Evolutionary conservation across 1,140 invertebrate genomes (phyloP), one percentile per base, ranked within the genome.

Genomic region (Lepidurus couesii): DNA sequence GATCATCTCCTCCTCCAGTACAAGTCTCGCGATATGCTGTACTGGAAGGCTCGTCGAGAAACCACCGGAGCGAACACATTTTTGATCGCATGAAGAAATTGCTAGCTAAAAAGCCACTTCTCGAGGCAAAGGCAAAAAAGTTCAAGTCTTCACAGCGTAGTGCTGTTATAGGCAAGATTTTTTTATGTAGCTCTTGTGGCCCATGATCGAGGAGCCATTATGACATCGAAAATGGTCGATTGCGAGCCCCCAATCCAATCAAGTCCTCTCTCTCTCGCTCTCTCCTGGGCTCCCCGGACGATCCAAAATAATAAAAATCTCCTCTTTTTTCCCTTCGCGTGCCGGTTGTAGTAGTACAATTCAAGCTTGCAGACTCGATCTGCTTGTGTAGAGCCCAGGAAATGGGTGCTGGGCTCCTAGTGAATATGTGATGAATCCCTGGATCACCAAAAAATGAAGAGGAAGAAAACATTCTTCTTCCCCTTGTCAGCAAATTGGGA

Each of bases 1-100:
- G 53, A 65, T 65, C 53, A 65, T 65, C 53, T 65, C 53, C 13
- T 65, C 6, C 53, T 65, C 53, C 53, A 65, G 53, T 65, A 16
- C 9, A 34, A 34, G 9, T 21, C 21, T 65, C 21, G 16, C 21
- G 4, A 65, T 65, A 21, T 13, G 9, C 53, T 13, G 13, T 7
- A 65, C 16, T 7, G 21, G 53, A 13, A 65, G 53, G 6, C 53
- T 65, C 16, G 16, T 65, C 16, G 53, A 65, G 53, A 65, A 65
- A 65, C 53, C 13, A 65, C 9, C 53, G 0, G 13, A 16, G 53
- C 53, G 53, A 16, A 65, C 8, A 21, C 53, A 65, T 65, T 65
- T 65, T 65, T 65, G 53, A 65, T 65, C 53, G 53, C 53, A 65
- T 65, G 53, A 65, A 65, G 53, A 65, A 65, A 65, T 65, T 65